Evolutionary conservation across 2,113 vertebrate species (phyloP).

Genomic region (Engraulis encrasicolus): DNA sequence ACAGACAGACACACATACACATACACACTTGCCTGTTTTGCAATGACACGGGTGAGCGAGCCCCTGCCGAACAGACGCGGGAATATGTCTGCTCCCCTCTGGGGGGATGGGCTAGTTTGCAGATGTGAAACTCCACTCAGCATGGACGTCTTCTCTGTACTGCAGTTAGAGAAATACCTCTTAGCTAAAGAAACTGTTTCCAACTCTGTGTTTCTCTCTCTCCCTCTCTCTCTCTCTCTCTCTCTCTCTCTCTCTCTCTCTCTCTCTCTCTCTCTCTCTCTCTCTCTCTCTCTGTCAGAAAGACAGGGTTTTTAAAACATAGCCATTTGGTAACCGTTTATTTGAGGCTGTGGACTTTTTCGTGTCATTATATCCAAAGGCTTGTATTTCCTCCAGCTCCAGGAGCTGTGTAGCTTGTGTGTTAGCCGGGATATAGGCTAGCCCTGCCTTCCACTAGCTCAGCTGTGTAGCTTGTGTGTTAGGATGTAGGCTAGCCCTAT

Average conservation of each 20-base stretch:
- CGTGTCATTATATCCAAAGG: too few relatives aligned
- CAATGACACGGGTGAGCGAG: constrained; percentile 11
- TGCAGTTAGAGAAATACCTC: background rate
- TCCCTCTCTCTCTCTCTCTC: background rate
- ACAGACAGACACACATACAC: background rate
- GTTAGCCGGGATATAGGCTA: too few relatives aligned
- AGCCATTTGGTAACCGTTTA: background rate
- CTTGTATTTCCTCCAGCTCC: too few relatives aligned
- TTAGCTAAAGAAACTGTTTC: background rate
- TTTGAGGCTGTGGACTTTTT: too few relatives aligned
- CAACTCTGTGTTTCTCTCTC: background rate
- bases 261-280: background rate
- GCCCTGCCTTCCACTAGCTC: too few relatives aligned
- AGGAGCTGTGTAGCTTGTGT: too few relatives aligned
- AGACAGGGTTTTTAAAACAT: background rate
- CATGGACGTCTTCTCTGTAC: constrained; percentile 14
- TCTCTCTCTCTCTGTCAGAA: background rate
- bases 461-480: too few relatives aligned
- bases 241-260: background rate
- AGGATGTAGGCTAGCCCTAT: too few relatives aligned
- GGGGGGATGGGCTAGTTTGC: constrained; percentile 16
- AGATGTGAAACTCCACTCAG: constrained; percentile 8
- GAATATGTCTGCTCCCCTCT: constrained; percentile 8
- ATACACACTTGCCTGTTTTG: constrained; percentile 10
- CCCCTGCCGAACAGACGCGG: background rate